Percentiles rank a stretch among this genome's conserved stretches.
These are phyloP conservation scores for Apodemia zela DNA, from an alignment of 2,888 invertebrate genomes.

Conservation along the genomic window DNA sequence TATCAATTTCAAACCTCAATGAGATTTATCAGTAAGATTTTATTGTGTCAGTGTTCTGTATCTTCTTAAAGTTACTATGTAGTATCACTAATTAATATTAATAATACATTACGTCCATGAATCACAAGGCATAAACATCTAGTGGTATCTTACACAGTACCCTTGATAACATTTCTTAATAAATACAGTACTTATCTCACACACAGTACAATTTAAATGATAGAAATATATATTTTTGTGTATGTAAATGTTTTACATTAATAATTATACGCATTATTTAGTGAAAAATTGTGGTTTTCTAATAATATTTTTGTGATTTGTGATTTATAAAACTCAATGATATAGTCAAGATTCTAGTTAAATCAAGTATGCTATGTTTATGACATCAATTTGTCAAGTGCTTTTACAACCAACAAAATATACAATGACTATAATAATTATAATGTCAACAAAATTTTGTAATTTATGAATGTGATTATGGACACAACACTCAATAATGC, in stretches of 20 bases:
- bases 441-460: constrained; percentile 9
- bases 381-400: constrained; percentile 40
- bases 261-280: background rate
- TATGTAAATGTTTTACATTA: background rate
- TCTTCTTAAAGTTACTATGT: constrained; percentile 8
- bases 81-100: constrained; percentile 30
- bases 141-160: constrained; percentile 44
- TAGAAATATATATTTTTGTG: constrained; percentile 34
- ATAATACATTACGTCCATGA: constrained; percentile 39
- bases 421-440: constrained; percentile 8
- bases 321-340: constrained; percentile 31
- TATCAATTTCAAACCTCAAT: constrained; percentile 7
- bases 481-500: constrained; percentile 45
- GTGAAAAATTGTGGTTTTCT: background rate
- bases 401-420: constrained; percentile 18
- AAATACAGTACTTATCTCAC: constrained; percentile 49
- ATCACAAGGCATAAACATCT: constrained; percentile 52
- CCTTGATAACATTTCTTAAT: constrained; percentile 54
- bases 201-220: constrained; percentile 34
- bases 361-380: constrained; percentile 36
- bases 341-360: constrained; percentile 19
- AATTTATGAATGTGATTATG: constrained; percentile 21
- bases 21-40: constrained; percentile 16
- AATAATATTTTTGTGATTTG: constrained; percentile 54
- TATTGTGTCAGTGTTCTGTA: constrained; percentile 6